These are phyloP conservation scores for Drosophila watanabei DNA, from an alignment of 1,140 invertebrate species.

Conservation along the genomic window DNA sequence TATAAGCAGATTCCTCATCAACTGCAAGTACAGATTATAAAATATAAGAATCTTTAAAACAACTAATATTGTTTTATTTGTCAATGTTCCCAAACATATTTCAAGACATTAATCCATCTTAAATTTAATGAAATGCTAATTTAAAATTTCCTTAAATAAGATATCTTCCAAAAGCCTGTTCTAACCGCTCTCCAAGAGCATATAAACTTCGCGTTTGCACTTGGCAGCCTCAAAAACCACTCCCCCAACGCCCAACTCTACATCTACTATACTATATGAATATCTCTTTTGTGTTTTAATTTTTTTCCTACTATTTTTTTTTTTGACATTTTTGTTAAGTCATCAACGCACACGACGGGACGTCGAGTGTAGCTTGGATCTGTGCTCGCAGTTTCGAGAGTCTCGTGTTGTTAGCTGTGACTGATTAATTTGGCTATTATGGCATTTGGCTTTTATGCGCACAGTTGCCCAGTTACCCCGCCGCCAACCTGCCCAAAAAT, in stretches of 20 bases:
- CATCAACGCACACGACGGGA: constrained; percentile 77
- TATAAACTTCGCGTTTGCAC: constrained; percentile 26
- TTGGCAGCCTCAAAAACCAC: constrained; percentile 4
- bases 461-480: constrained; percentile 49
- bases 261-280: background rate
- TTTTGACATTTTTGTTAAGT: constrained; percentile 84
- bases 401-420: constrained; percentile 80
- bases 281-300: constrained; percentile 20
- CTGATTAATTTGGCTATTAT: constrained; percentile 85
- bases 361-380: constrained; percentile 51
- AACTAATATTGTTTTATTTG: constrained; percentile 2
- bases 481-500: constrained; percentile 16
- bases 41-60: background rate
- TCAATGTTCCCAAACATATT: background rate
- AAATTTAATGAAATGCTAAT: constrained; percentile 1
- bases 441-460: constrained; percentile 83
- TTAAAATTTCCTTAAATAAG: constrained; percentile 5
- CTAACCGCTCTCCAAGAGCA: constrained; percentile 34
- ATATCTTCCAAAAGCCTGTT: constrained; percentile 1
- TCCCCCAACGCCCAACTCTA: constrained; percentile 3
- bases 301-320: constrained; percentile 1
- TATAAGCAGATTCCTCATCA: no score
- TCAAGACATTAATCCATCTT: background rate
- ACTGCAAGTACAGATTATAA: background rate
- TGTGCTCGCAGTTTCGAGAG: constrained; percentile 51